Percentiles rank a stretch among this genome's conserved stretches.
phyloP scores from a whole-genome alignment of 1,140 invertebrate genomes.

The Anadara kagoshimensis region DNA sequence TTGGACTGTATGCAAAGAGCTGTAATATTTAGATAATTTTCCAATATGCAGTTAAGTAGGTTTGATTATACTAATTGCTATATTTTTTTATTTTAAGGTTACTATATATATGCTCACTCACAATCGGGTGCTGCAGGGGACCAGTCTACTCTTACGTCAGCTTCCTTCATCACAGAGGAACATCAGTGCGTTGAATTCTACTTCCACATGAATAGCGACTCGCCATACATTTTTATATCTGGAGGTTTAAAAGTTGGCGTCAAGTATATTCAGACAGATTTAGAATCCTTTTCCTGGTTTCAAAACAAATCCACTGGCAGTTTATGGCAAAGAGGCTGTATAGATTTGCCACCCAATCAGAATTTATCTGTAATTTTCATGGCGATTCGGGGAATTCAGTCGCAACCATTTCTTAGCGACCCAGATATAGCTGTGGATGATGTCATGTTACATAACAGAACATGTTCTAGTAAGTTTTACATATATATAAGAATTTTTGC shows the following conservation, averaged over 20 bases:
- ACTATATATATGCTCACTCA: slow-evolving; percentile 59
- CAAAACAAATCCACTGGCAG: slow-evolving; percentile 27
- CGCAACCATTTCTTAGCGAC: slow-evolving; percentile 33
- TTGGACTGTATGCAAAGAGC: too few relatives aligned
- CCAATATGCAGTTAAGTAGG: neutral
- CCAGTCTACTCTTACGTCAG: slow-evolving; percentile 40
- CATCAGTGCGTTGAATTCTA: slow-evolving; percentile 51
- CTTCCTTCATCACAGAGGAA: slow-evolving; percentile 32
- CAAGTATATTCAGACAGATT: neutral
- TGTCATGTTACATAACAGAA: slow-evolving; percentile 15
- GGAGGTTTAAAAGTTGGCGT: slow-evolving; percentile 37
- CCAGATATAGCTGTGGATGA: slow-evolving; percentile 61
- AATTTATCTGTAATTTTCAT: slow-evolving; percentile 47
- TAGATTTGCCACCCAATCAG: slow-evolving; percentile 40
- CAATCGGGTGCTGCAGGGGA: slow-evolving; percentile 46
- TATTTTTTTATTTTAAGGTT: slow-evolving; percentile 37
- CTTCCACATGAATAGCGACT: slow-evolving; percentile 48
- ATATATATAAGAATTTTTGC: too few relatives aligned
- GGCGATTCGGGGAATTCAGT: slow-evolving; percentile 27
- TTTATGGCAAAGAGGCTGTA: slow-evolving; percentile 45
- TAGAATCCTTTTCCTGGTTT: slow-evolving; percentile 10
- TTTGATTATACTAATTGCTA: neutral
- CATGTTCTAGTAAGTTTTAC: neutral
- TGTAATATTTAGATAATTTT: too few relatives aligned
- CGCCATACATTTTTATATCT: slow-evolving; percentile 1